Conservation (phyloP, 2,888 invertebrate genomes). For the Synanthedon myopaeformis region DNA sequence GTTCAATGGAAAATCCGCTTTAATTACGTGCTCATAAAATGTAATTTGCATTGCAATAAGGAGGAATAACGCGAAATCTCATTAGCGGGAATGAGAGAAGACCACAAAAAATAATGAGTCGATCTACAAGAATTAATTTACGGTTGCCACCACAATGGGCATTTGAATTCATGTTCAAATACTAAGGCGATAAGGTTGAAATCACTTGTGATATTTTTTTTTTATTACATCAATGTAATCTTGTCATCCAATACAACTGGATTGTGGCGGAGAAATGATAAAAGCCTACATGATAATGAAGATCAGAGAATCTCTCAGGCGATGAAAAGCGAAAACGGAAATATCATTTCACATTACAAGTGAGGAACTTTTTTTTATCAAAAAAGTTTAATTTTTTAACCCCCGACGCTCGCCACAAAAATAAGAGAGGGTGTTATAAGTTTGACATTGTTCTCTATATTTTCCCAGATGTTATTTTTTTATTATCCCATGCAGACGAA, state of each 20-base stretch:
- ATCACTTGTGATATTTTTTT: not conserved
- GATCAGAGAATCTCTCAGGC: slow-evolving; percentile 5
- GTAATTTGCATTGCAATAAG: slow-evolving; percentile 27
- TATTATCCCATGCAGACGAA: too few species aligned
- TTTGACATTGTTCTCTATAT: too few species aligned
- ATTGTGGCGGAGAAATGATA: slow-evolving; percentile 9
- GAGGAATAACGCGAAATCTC: slow-evolving; percentile 38
- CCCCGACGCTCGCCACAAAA: too few species aligned
- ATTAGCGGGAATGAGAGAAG: slow-evolving; percentile 35
- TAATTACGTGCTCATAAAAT: slow-evolving; percentile 1
- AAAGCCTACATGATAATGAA: slow-evolving; percentile 13
- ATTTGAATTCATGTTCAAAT: not conserved
- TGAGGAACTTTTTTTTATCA: slow-evolving; percentile 1
- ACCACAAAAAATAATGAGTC: slow-evolving; percentile 50
- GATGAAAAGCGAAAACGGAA: slow-evolving; percentile 1
- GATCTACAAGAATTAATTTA: slow-evolving; percentile 10
- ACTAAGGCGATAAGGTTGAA: slow-evolving; percentile 4
- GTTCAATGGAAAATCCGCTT: not conserved
- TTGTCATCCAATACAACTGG: slow-evolving; percentile 7
- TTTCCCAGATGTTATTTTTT: too few species aligned
- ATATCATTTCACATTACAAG: slow-evolving; percentile 3
- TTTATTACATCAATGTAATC: slow-evolving; percentile 1
- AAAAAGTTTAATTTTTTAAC: not conserved
- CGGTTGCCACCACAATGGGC: not conserved
- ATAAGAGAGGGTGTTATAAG: too few species aligned